Evolutionary conservation across 1,140 invertebrate species (phyloP).

Genomic region (Mycetomoellerius zeteki): DNA sequence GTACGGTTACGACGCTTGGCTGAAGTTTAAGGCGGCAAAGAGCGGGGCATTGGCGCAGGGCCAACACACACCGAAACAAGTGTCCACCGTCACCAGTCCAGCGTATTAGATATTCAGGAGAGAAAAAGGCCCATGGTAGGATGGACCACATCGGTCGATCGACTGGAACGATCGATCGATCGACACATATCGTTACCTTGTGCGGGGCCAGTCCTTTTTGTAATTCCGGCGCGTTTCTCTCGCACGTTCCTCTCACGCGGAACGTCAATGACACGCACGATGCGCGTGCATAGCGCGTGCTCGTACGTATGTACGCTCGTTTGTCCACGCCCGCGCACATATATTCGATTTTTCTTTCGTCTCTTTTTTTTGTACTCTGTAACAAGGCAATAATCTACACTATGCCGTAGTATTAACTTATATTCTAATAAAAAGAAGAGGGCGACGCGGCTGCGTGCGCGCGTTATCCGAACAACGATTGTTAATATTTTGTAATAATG

Average conservation of each 20-base stretch:
- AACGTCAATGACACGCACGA: not conserved
- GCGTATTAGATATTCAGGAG: conserved; percentile 82
- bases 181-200: conserved; percentile 61
- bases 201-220: conserved; percentile 36
- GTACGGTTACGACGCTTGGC: conserved; percentile 92
- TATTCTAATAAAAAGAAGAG: conserved; percentile 24
- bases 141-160: conserved; percentile 55
- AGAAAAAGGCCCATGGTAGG: not conserved
- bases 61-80: conserved; percentile 89
- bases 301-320: conserved; percentile 1
- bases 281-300: not conserved
- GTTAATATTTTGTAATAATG: conserved; percentile 57
- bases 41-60: conserved; percentile 92
- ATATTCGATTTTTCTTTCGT: conserved; percentile 13
- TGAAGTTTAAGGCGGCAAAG: conserved; percentile 90
- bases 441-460: not conserved
- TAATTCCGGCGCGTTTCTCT: conserved; percentile 38
- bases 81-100: conserved; percentile 87
- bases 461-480: conserved; percentile 48
- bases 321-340: not conserved
- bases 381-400: conserved; percentile 60
- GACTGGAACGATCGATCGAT: conserved; percentile 4
- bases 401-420: conserved; percentile 42
- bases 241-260: conserved; percentile 18
- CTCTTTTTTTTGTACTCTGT: conserved; percentile 44